Base-by-base conservation (phyloP, 1,140 invertebrate genomes). In the Anastrepha ludens region DNA sequence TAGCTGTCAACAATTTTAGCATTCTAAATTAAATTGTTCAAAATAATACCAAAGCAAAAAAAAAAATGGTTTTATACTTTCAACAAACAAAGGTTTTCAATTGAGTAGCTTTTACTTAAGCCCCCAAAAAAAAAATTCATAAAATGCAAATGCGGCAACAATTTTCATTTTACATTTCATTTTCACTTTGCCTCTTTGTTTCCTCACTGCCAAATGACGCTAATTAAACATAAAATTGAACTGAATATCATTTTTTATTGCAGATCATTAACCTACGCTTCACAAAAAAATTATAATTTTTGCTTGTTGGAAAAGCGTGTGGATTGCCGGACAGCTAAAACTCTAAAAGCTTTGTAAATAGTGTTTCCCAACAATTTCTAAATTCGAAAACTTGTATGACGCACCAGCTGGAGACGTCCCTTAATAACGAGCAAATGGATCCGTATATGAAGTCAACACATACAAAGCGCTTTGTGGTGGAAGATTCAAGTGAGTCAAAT, bases 401-500 rank as follows among this genome's bases (percentile, higher is more conserved):
- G 8, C 74, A 81, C 20, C 17, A 20, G 6, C 20, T 81, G 47
- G 47, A 81, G 50, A 81, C 55, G 15, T 55, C 74, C n/a, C 50
- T 81, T 29, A 81, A 81, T 11, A 81, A 81, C 47, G 74, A 81
- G 13, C 55, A 62, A 86, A 86, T 86, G 58, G 85, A 86, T 41
- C 50, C 85, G 29, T 86, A 89, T 88, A 64, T 90, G n/a, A 91
- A 90, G 86, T 88, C 89, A 58, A 88, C 90, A 78, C 91, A 89
- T 86, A 90, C 89, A 64, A 93, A 92, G 67, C 90, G 92, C 8
- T 93, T 91, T 81, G 90, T 93, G 3, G 89, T 92, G 74, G 91
- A 93, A 87, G 91, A 93, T 88, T 92, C 92, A 65, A 90, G 92
- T 93, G 86, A 93, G 92, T 92, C 64, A 65, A 59, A 39, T 17